Percentiles rank a stretch among this genome's conserved stretches.
These are phyloP conservation scores for Eulacestoma nigropectus DNA, from an alignment of 2,113 vertebrate genomes.

Conservation along the genomic window DNA sequence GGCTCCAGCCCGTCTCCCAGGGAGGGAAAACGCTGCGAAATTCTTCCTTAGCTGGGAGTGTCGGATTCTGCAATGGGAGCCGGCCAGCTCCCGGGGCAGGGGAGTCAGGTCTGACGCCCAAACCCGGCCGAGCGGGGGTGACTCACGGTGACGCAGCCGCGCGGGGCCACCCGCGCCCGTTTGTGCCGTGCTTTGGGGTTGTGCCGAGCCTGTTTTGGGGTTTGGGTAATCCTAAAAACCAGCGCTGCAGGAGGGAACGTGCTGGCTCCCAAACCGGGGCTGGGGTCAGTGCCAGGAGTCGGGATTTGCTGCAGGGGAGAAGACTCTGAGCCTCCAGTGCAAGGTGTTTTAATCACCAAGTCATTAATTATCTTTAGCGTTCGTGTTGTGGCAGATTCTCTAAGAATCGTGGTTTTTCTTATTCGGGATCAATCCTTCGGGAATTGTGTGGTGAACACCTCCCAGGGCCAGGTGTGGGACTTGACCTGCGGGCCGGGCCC, in stretches of 20 bases:
- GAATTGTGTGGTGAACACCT: accelerated
- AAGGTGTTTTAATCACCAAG: background rate
- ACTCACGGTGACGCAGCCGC: background rate
- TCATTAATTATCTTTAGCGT: background rate
- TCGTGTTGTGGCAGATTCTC: background rate
- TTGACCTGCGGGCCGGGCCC: accelerated
- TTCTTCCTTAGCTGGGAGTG: background rate
- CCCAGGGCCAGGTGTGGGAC: background rate
- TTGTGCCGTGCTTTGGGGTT: background rate
- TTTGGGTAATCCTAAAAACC: background rate
- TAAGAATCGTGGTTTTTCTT: background rate
- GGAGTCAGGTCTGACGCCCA: background rate
- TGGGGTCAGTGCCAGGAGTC: accelerated
- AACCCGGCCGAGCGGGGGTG: background rate
- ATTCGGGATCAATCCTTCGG: accelerated
- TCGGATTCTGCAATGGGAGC: background rate
- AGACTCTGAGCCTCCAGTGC: background rate
- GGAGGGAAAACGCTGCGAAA: background rate
- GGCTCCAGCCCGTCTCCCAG: background rate
- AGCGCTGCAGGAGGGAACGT: background rate
- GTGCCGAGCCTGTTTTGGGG: background rate
- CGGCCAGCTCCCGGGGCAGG: background rate
- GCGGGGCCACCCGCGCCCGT: accelerated
- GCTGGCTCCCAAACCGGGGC: background rate
- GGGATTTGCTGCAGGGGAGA: accelerated